Conservation (phyloP, 2,113 vertebrate species). For the Haliaeetus leucogaster region DNA sequence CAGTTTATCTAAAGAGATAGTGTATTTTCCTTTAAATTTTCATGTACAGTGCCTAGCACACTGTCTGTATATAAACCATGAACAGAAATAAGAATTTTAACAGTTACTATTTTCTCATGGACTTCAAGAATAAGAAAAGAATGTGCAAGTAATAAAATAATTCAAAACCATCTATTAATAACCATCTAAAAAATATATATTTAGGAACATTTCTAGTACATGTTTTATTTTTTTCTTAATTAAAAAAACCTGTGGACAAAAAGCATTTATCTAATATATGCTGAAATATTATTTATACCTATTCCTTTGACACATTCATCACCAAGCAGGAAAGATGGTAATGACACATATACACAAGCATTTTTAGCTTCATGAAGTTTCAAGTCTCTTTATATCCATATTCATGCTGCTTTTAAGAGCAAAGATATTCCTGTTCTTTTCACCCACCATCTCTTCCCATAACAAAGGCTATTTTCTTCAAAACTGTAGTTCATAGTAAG, state of each 20-base stretch:
- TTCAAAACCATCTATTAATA: background rate
- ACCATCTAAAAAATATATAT: background rate
- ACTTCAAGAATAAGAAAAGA: background rate
- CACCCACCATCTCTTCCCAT: background rate
- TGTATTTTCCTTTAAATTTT: background rate
- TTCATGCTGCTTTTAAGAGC: background rate
- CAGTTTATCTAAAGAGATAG: background rate
- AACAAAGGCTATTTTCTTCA: background rate
- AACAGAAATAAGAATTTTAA: background rate
- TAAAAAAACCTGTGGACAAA: background rate
- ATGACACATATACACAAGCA: background rate
- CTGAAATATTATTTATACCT: background rate
- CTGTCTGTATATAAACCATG: background rate
- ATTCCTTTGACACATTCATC: background rate
- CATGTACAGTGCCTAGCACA: background rate
- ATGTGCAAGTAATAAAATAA: background rate
- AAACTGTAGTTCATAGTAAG: background rate
- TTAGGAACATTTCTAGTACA: background rate
- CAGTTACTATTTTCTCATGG: background rate
- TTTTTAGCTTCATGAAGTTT: conserved; percentile 1
- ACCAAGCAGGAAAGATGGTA: background rate
- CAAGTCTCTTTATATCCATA: background rate
- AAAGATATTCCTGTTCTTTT: background rate
- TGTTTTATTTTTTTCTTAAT: background rate
- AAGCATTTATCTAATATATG: background rate